Base-by-base conservation (phyloP, 2,888 invertebrate species). In the Rhodophaea formosa region DNA sequence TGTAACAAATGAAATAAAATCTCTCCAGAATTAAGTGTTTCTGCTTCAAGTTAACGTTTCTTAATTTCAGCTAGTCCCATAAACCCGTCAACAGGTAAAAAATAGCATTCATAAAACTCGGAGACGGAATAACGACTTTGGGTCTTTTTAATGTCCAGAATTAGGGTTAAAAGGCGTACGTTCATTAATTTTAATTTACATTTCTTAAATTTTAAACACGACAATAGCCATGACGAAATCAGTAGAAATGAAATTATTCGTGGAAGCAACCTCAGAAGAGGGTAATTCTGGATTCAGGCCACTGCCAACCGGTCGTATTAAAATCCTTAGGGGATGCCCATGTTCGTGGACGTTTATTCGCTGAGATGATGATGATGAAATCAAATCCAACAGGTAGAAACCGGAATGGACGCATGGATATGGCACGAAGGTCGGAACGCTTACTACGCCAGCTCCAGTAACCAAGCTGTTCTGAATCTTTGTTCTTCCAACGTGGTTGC, bases 381-480 rank as follows among this genome's bases (percentile, higher is more conserved):
- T 46, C 35, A 15, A 30, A 46, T 51, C 55, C 29, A 61, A 29
- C 68, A 80, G 80, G 17, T 54, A 15, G 67, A 68, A 56, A 62
- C 72, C 35, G 74, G 74, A 1, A 64, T 77, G 0, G 59, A 64
- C 8, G 61, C 63, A 1, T 90, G 89, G 88, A 63, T 55, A n/a
- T 85, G 83, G 79, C 71, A 84, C 55, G 81, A 77, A 16, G 55
- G 58, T 1, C 75, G 87, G 0, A 67, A 70, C 1, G 79, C 82
- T 0, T 87, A 73, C 67, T 90, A 69, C 62, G 85, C 73, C 1
- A 65, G 73, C 1, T 53, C 56, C 1, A 73, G 79, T 63, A 75
- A 77, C 16, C 86, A 84, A 54, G 79, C 82, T 0, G 0, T 85
- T 0, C 53, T 90, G 1, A 86, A 91, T 66, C 70, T 88, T 0